These are phyloP conservation scores for Netelia melanura DNA, from an alignment of 2,888 invertebrate species.

Conservation along the genomic window DNA sequence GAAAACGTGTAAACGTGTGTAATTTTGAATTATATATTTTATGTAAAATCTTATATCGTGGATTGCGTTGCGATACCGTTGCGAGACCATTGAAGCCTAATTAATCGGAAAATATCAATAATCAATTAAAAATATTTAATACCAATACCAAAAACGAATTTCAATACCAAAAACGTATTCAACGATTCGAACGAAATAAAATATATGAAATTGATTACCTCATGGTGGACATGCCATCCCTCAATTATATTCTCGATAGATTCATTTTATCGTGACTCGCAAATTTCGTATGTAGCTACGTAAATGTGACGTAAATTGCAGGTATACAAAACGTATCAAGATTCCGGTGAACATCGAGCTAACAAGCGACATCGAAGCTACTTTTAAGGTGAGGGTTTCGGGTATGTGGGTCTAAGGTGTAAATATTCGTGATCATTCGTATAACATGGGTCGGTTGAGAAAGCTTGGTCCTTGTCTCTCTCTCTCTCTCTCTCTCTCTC, in stretches of 20 bases:
- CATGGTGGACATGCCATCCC: not conserved
- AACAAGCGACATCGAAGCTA: slow-evolving; percentile 75
- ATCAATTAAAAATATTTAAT: no score
- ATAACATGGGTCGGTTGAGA: slow-evolving; percentile 73
- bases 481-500: slow-evolving; percentile 73
- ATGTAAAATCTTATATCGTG: not conserved
- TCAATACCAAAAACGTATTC: no score
- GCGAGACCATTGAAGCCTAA: not conserved
- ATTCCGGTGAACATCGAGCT: slow-evolving; percentile 68
- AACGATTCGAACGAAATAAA: not conserved
- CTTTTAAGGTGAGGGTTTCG: slow-evolving; percentile 54
- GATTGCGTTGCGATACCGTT: not conserved
- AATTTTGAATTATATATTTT: slow-evolving; percentile 6
- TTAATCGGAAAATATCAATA: not conserved
- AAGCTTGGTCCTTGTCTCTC: slow-evolving; percentile 81
- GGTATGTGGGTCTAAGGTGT: slow-evolving; percentile 37
- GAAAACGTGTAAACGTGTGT: slow-evolving; percentile 48
- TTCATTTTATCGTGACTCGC: slow-evolving; percentile 18
- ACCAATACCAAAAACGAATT: no score
- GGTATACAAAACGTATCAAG: slow-evolving; percentile 45
- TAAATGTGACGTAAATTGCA: slow-evolving; percentile 50
- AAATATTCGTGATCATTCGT: slow-evolving; percentile 41
- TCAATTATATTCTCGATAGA: not conserved
- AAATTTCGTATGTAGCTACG: slow-evolving; percentile 23
- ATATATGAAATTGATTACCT: not conserved